phyloP scores from a whole-genome alignment of 92 coral and sea anemone species.

The Porites evermanni region DNA sequence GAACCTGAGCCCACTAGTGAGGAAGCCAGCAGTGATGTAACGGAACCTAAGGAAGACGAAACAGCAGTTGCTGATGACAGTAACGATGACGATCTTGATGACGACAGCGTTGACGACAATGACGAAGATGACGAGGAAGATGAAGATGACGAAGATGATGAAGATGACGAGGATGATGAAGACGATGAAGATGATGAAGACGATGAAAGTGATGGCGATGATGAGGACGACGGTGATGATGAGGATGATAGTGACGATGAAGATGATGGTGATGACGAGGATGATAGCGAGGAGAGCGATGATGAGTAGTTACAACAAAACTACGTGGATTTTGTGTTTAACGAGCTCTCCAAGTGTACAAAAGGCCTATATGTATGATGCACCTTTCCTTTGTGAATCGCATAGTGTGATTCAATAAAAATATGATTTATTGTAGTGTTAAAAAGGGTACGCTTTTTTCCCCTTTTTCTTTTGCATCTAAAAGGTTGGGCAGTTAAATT shows the following conservation, averaged over 20 bases:
- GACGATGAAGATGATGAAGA: slow-evolving; percentile 45
- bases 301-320: slow-evolving; percentile 20
- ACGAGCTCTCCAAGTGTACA: slow-evolving; percentile 22
- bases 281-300: slow-evolving; percentile 30
- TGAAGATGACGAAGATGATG: slow-evolving; percentile 41
- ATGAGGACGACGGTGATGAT: slow-evolving; percentile 54
- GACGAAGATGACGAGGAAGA: slow-evolving; percentile 49
- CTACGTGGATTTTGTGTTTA: neutral
- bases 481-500: too few relatives aligned
- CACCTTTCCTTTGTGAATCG: slow-evolving; percentile 4
- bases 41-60: slow-evolving; percentile 48
- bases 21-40: slow-evolving; percentile 33
- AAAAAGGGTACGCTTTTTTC: neutral
- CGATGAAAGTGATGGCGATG: slow-evolving; percentile 42
- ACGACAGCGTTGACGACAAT: slow-evolving; percentile 50
- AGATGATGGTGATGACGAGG: slow-evolving; percentile 31
- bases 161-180: slow-evolving; percentile 35
- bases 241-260: slow-evolving; percentile 39
- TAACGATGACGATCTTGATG: slow-evolving; percentile 53
- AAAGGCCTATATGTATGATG: slow-evolving; percentile 22
- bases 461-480: neutral
- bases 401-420: slow-evolving; percentile 18
- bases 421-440: neutral
- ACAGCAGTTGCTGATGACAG: slow-evolving; percentile 37
- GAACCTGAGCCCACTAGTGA: slow-evolving; percentile 42